These are phyloP conservation scores for Lycorma delicatula DNA, from an alignment of 1,140 invertebrate species.

Conservation along the genomic window DNA sequence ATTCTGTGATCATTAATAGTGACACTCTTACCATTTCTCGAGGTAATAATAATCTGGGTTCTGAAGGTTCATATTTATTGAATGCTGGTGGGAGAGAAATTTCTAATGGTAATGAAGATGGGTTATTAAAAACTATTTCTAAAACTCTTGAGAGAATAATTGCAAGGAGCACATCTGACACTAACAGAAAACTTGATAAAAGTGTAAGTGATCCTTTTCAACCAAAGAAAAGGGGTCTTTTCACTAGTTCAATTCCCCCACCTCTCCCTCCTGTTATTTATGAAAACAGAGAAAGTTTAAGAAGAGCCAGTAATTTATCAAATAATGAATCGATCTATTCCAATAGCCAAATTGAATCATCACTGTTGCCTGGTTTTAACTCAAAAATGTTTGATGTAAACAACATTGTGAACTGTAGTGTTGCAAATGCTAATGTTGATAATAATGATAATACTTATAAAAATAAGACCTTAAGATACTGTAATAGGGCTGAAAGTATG, in stretches of 20 bases:
- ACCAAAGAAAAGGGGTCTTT: slow-evolving; percentile 8
- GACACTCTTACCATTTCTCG: too few species aligned
- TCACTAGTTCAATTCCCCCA: not conserved
- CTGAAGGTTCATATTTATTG: too few species aligned
- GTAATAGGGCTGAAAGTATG: too few species aligned
- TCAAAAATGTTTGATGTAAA: too few species aligned
- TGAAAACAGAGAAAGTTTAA: not conserved
- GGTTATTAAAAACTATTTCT: slow-evolving; percentile 25
- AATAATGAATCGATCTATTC: slow-evolving; percentile 4
- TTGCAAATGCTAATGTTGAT: too few species aligned
- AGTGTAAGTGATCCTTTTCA: slow-evolving; percentile 9
- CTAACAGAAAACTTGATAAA: slow-evolving; percentile 20
- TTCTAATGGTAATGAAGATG: slow-evolving; percentile 20
- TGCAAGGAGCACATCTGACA: slow-evolving; percentile 17
- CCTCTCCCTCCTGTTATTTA: not conserved
- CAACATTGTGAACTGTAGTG: too few species aligned
- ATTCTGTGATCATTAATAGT: too few species aligned
- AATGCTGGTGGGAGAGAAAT: slow-evolving; percentile 1
- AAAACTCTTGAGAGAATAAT: slow-evolving; percentile 29
- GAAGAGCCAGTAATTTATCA: not conserved
- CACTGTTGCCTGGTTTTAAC: too few species aligned
- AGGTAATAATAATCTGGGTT: too few species aligned
- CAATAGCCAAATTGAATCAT: too few species aligned
- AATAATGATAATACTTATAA: too few species aligned
- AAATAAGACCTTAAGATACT: too few species aligned